A percentile compares a stretch with the other conserved stretches of the same genome.
These are phyloP conservation scores for Pantelozetes paolii DNA, from an alignment of 2,888 invertebrate genomes.

Conservation along the genomic window DNA sequence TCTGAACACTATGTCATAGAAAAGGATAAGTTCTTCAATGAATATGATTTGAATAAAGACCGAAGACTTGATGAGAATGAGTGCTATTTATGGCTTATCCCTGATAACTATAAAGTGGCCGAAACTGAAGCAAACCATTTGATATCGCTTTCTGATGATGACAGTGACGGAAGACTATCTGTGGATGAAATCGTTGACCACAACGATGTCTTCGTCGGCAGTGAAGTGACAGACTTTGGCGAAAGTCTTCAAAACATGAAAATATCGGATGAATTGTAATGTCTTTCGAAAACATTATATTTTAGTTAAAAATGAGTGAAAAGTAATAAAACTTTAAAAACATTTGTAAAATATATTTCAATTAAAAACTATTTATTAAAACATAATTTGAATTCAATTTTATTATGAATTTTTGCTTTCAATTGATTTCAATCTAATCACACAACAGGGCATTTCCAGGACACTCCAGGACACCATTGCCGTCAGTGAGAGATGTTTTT, in stretches of 20 bases:
- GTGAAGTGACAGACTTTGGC: conserved; percentile 84
- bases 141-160: conserved; percentile 76
- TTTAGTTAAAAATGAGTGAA: neutral
- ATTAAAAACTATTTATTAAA: too few relatives aligned
- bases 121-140: conserved; percentile 84
- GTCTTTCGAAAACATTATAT: neutral
- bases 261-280: conserved; percentile 73
- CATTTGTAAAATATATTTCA: too few relatives aligned
- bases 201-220: conserved; percentile 84
- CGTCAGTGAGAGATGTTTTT: too few relatives aligned
- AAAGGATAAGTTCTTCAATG: conserved; percentile 77
- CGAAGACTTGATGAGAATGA: conserved; percentile 73
- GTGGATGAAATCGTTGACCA: conserved; percentile 76
- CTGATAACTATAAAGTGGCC: conserved; percentile 83
- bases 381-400: too few relatives aligned
- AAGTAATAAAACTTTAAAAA: neutral
- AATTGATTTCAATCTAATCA: too few relatives aligned
- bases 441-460: too few relatives aligned
- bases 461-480: too few relatives aligned
- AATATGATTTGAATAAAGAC: conserved; percentile 78
- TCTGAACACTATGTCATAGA: conserved; percentile 66
- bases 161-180: conserved; percentile 72
- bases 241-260: conserved; percentile 71
- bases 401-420: too few relatives aligned
- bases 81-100: conserved; percentile 81